phyloP scores from a whole-genome alignment of 1,140 invertebrate genomes.

The Gyrodactylus salaris region DNA sequence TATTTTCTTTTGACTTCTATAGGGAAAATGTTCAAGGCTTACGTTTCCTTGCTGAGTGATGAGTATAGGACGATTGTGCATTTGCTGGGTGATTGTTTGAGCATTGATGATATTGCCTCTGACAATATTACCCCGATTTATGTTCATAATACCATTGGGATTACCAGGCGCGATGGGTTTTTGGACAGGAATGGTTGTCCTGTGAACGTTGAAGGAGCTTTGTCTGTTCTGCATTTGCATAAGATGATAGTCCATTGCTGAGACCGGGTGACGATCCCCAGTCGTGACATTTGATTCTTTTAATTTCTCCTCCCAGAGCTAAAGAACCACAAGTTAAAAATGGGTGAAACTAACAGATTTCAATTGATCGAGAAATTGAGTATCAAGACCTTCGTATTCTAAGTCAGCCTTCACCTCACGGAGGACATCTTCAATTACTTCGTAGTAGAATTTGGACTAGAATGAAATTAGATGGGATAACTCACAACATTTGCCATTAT shows the following conservation, averaged over 20 bases:
- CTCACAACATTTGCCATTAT: not conserved
- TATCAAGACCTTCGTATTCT: not conserved
- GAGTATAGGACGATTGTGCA: not conserved
- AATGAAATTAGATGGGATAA: not conserved
- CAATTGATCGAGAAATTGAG: not conserved
- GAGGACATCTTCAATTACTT: not conserved
- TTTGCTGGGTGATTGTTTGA: not conserved
- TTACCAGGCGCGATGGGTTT: not conserved
- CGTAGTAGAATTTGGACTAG: not conserved
- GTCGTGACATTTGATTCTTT: not conserved
- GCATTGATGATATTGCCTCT: not conserved
- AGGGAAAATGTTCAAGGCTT: too few relatives aligned
- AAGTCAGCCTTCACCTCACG: not conserved
- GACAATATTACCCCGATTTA: not conserved
- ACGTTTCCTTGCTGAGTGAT: too few relatives aligned
- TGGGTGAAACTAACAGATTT: not conserved
- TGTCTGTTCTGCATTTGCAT: not conserved
- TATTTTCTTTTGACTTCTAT: too few relatives aligned
- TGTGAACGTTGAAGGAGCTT: not conserved
- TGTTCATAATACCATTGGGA: not conserved
- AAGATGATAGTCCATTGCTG: not conserved
- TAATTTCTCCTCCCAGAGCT: not conserved
- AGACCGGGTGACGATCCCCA: not conserved
- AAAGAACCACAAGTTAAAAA: not conserved
- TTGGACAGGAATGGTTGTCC: not conserved